These are phyloP conservation scores for Orchesella cincta DNA, from an alignment of 1,140 invertebrate genomes.

Conservation along the genomic window DNA sequence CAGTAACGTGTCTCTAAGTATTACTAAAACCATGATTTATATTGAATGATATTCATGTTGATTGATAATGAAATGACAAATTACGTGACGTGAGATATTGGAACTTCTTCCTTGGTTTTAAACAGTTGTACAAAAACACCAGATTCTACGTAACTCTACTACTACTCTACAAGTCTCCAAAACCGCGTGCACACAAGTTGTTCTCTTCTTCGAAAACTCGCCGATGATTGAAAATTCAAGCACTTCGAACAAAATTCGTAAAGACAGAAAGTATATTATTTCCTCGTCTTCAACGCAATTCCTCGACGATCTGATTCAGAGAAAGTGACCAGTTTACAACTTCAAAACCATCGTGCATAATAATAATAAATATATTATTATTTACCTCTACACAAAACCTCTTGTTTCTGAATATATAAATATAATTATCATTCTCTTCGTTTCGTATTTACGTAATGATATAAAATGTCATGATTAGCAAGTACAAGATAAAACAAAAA, in stretches of 20 bases:
- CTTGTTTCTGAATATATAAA: too few species aligned
- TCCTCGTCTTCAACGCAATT: background rate
- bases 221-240: conserved; percentile 2
- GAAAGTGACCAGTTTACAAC: conserved; percentile 19
- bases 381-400: too few species aligned
- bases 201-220: conserved; percentile 1
- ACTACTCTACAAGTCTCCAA: conserved; percentile 1
- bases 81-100: background rate
- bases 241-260: background rate
- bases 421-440: background rate
- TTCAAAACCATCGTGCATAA: background rate
- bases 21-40: background rate
- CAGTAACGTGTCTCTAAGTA: conserved; percentile 7
- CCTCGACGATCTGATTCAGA: conserved; percentile 21
- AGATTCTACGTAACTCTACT: background rate
- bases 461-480: too few species aligned
- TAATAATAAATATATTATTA: background rate
- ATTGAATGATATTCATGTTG: background rate
- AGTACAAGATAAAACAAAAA: too few species aligned
- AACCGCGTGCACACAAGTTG: conserved; percentile 22
- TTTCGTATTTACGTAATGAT: too few species aligned
- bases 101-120: conserved; percentile 13
- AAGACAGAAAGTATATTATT: background rate
- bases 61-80: background rate
- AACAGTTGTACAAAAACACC: conserved; percentile 24